A percentile compares a stretch with the other conserved stretches of the same genome.
Evolutionary conservation across 1,140 invertebrate species (phyloP).

Genomic region (Sinella curviseta): DNA sequence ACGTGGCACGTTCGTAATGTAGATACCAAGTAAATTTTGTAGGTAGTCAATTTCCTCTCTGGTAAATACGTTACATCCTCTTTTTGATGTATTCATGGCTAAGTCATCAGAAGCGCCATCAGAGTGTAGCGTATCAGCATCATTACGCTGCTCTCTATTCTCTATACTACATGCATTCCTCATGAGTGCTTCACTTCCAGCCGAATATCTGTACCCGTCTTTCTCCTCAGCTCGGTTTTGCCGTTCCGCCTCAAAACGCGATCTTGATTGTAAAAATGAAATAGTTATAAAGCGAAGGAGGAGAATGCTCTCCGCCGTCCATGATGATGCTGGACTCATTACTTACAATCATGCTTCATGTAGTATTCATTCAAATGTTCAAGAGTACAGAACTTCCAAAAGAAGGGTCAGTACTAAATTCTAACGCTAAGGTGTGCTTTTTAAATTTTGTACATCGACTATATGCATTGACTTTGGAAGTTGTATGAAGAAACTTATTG

Average conservation of each 20-base stretch:
- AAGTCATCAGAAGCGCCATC: neutral
- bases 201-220: too few species aligned
- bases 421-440: too few species aligned
- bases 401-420: too few species aligned
- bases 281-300: neutral
- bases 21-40: slow-evolving; percentile 11
- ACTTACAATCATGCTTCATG: slow-evolving; percentile 7
- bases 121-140: neutral
- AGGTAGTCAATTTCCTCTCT: slow-evolving; percentile 21
- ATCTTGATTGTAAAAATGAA: neutral
- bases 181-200: neutral
- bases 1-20: neutral
- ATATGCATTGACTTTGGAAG: too few species aligned
- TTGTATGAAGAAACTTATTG: too few species aligned
- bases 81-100: slow-evolving; percentile 13
- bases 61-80: slow-evolving; percentile 4
- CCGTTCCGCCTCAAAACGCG: neutral
- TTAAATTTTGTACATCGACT: too few species aligned
- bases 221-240: neutral
- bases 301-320: neutral
- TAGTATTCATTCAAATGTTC: slow-evolving; percentile 8
- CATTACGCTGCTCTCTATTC: neutral
- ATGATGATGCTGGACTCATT: slow-evolving; percentile 4
- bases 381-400: too few species aligned
- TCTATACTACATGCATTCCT: neutral